Evolutionary conservation across 2,113 vertebrate genomes (phyloP), one percentile per base, ranked within the genome.

Genomic region (Pyxicephalus adspersus): DNA sequence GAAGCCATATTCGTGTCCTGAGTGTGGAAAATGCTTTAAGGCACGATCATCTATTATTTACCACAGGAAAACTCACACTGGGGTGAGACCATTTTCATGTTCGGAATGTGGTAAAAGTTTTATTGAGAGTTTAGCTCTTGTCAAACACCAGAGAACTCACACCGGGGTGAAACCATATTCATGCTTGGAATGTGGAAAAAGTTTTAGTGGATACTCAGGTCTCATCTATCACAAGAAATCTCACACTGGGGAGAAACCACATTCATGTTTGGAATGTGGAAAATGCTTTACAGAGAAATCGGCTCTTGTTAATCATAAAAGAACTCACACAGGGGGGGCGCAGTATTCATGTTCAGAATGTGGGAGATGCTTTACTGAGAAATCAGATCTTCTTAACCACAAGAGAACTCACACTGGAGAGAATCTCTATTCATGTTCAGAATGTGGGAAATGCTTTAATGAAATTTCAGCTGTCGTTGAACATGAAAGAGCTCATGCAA

Each of bases 1-100:
- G 80, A 85, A 90, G 84, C 86, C 88, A 26, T 89, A 86, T 3
- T 83, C 83, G 22, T 89, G 88, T 72, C 80, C 50, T 4, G 86
- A 89, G n/a, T 89, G 88, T 55, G 81, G 61, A 13, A 38, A 79
- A 51, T 26, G 50, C 3, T 91, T 89, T 50, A 85, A n/a, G n/a
- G n/a, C n/a, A n/a, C n/a, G n/a, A n/a, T n/a, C 86, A 29, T 86
- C 87, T 61, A 87, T 89, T 80, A 60, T 66, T 13, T 22, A 58
- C 50, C 81, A 54, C 3, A 26, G 64, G 28, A 31, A 23, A 17
- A 54, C 26, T 29, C 64, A 57, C 2, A 85, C 84, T 0, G 90
- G 86, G 3, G 89, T 89, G 61, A 88, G 88, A 38, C 90, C 89
- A 1, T 83, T 77, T 17, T 34, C 76, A 15, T 86, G 85, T 9